Conservation (phyloP, 2,113 vertebrate species). For the Halichoeres trimaculatus region DNA sequence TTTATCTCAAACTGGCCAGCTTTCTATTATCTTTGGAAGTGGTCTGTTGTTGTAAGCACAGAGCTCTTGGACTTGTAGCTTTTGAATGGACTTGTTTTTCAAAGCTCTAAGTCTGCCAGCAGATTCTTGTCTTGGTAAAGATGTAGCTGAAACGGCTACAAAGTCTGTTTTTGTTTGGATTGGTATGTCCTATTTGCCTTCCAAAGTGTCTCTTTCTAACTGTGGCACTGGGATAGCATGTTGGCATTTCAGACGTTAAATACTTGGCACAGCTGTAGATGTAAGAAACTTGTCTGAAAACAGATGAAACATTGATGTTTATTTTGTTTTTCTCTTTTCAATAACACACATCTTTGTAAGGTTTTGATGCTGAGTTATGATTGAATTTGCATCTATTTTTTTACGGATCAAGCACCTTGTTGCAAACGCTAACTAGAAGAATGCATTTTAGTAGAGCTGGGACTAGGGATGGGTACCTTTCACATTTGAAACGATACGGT, state of each 20-base stretch:
- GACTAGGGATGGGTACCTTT: too few species aligned
- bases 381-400: background rate
- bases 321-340: background rate
- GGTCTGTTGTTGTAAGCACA: constrained; percentile 54
- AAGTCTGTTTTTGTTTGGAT: constrained; percentile 54
- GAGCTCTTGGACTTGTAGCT: constrained; percentile 41
- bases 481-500: too few species aligned
- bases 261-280: constrained; percentile 24
- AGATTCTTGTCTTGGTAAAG: constrained; percentile 64
- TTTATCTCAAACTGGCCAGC: constrained; percentile 36
- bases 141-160: constrained; percentile 59
- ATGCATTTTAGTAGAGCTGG: too few species aligned
- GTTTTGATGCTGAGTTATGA: background rate
- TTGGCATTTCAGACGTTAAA: constrained; percentile 31
- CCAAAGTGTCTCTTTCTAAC: constrained; percentile 40
- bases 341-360: background rate
- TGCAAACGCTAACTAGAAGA: too few species aligned
- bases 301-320: background rate
- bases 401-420: too few species aligned
- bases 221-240: constrained; percentile 15
- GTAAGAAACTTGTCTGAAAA: constrained; percentile 4
- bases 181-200: constrained; percentile 50
- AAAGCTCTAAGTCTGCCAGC: constrained; percentile 46
- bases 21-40: constrained; percentile 60
- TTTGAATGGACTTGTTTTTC: constrained; percentile 66